Base-by-base conservation (phyloP, 1,140 invertebrate species). In the Helicoverpa armigera region DNA sequence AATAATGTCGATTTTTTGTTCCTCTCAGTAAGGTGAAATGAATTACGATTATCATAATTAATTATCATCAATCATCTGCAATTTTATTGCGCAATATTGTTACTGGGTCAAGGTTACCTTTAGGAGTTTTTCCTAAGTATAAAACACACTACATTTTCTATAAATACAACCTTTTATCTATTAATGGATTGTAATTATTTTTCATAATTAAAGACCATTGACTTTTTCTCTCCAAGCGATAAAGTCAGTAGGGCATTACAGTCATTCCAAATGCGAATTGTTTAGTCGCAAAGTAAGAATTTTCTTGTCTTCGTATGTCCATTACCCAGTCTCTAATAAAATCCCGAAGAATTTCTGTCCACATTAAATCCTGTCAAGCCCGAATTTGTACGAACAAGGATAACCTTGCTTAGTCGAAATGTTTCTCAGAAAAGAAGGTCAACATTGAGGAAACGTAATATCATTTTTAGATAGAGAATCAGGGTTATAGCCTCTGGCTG, bases 11-110 rank as follows among this genome's bases (percentile, higher is more conserved):
- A 14, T 54, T 14, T 54, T 13, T 31, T 14, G 11, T 58, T 11
- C 56, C 5, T 18, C 16, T 16, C 10, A 58, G 14, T n/a, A 63
- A 63, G 29, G 7, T 65, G 7, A 65, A n/a, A 7, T n/a, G 43
- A 43, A 67, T 67, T 50, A 67, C n/a, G n/a, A 67, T 67, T 50
- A 67, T 70, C 67, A 29, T 70, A n/a, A 70, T 70, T 54, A 16
- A 48, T 50, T 16, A 54, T 2, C 29, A 9, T 43, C 10, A 10
- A 70, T 69, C 23, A 63, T 35, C 0, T n/a, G 0, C 61, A 65
- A 65, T n/a, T 35, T 65, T n/a, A 43, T 31, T 65, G 61, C 29
- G 12, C 16, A 69, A 18, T 69, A 51, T 18, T 51, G 3, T 69
- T 65, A 13, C 5, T 65, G 61, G 61, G n/a, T 35, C 31, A 65